Base-by-base conservation (phyloP, 2,797 vertebrate genomes). In the Ataeniobius toweri region DNA sequence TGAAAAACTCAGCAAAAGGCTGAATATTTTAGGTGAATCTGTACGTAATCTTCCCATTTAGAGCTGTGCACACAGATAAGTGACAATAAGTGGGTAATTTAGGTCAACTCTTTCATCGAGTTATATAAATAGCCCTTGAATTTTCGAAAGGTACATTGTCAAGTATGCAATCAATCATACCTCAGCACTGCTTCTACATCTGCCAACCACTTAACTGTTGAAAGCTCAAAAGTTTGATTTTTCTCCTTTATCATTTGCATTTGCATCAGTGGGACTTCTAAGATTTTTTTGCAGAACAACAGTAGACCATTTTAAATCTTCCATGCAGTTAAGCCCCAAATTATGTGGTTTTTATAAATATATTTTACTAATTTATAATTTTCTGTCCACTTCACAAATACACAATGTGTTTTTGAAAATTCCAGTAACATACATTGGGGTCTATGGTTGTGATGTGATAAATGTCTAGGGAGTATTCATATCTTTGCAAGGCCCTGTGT, bases 71-170 rank as follows among this genome's bases (percentile, higher is more conserved):
- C 59, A 36, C 14, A 71, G 76, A 82, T 81, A 79, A 81, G 63
- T 28, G 74, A 75, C 73, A 79, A 50, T 58, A 79, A 73, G 74
- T 63, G 75, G 75, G 75, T 71, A 78, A 79, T 83, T 56, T 68
- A 85, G 73, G 68, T 83, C 77, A 70, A 69, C 55, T 80, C 61
- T 76, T 85, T 76, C 61, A 85, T 76, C 70, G 67, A 41, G 75
- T 59, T 74, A 22, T 72, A 67, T 83, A 61, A 83, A 76, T 65
- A 61, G 50, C 70, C 68, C 73, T 81, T 83, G 79, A 80, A 70
- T 73, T 86, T 80, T 72, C 58, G 7, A 71, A 75, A 85, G 6
- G 63, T 48, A 71, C 61, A 48, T 51, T 75, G 72, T 83, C 65
- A 76, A 76, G 61, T 59, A 56, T 12, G 71, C 44, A 70, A 70